These are phyloP conservation scores for Hexactinellida sp. DNA, from an alignment of 37 sponge, comb jelly and placozoan species.

Conservation along the genomic window DNA sequence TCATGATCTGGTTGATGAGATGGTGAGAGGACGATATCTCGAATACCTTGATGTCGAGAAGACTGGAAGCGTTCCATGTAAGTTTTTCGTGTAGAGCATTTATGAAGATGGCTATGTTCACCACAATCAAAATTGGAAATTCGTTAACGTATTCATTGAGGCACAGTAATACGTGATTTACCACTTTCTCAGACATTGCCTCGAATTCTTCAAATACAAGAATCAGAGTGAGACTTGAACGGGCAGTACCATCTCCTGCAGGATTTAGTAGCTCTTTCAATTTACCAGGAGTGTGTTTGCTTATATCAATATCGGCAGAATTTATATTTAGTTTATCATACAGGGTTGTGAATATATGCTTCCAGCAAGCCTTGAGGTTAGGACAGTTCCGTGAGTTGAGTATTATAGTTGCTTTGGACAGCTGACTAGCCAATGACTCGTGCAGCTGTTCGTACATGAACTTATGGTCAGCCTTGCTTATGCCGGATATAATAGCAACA, in stretches of 20 bases:
- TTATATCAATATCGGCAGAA: background rate
- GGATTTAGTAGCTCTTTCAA: background rate
- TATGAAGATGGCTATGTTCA: background rate
- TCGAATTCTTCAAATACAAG: background rate
- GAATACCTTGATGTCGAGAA: background rate
- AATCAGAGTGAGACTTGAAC: background rate
- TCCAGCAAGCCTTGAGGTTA: background rate
- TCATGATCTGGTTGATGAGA: background rate
- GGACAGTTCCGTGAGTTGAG: background rate
- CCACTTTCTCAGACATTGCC: background rate
- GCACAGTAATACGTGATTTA: background rate
- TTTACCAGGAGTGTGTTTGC: background rate
- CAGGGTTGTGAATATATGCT: background rate
- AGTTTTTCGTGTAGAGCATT: background rate
- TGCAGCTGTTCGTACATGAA: conserved; percentile 31
- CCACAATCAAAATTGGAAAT: background rate
- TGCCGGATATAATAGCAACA: conserved; percentile 25
- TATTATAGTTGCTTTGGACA: background rate
- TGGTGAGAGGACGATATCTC: background rate
- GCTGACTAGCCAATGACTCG: background rate
- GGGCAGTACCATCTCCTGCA: background rate
- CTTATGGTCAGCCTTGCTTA: conserved; percentile 52
- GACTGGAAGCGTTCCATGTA: conserved; percentile 1
- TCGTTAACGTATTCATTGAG: background rate
- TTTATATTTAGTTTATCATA: background rate